These are phyloP conservation scores for Fissipunctia ypsillon DNA, from an alignment of 2,888 invertebrate species.

Conservation along the genomic window DNA sequence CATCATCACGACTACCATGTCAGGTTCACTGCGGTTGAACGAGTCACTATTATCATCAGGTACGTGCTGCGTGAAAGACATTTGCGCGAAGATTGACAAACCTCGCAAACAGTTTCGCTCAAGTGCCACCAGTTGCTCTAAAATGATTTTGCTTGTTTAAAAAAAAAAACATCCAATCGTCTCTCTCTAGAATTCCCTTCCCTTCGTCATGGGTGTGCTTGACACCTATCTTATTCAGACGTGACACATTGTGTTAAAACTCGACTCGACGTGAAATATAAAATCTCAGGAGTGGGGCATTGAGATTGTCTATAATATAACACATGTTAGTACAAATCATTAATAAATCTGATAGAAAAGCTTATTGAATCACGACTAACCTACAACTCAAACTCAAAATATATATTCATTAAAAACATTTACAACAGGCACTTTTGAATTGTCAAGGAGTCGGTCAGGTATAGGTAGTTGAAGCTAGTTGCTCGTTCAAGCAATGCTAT, in stretches of 20 bases:
- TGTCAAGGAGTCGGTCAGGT: neutral
- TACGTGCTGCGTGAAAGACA: constrained; percentile 46
- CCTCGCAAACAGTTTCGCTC: no score
- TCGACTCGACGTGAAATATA: neutral
- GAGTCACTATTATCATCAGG: constrained; percentile 97
- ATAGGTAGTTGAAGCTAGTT: neutral
- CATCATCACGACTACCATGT: constrained; percentile 96
- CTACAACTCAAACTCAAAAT: neutral
- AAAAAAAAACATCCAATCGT: neutral
- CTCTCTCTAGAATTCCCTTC: neutral
- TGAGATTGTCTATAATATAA: neutral
- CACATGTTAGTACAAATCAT: neutral
- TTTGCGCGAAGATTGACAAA: neutral
- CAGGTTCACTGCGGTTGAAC: constrained; percentile 98
- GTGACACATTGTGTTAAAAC: neutral
- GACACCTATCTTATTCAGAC: neutral
- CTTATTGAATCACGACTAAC: neutral
- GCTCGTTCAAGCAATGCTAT: neutral
- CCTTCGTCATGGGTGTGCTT: neutral
- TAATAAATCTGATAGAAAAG: neutral
- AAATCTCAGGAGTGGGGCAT: neutral
- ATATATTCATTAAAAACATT: no score
- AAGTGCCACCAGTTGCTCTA: neutral
- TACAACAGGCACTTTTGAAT: no score
- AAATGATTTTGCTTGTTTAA: neutral